Conservation (phyloP, 2,113 vertebrate genomes). For the pig (Sus scrofa) region DNA sequence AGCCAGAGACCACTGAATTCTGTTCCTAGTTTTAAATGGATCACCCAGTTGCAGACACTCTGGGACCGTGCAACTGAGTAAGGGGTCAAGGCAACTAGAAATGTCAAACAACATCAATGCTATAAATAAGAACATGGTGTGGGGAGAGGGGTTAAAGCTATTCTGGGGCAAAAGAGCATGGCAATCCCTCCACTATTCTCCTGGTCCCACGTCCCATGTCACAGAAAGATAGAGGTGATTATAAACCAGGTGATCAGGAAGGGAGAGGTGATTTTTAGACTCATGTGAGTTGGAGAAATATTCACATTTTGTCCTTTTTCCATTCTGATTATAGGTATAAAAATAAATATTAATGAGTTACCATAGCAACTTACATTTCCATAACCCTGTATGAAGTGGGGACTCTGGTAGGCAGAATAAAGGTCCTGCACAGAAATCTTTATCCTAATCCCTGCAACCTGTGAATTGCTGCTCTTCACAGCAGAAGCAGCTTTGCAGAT, state of each 20-base stretch:
- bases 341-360: neutral
- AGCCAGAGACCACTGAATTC: neutral
- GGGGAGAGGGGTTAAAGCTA: neutral
- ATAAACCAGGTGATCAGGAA: neutral
- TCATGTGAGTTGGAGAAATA: neutral
- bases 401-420: neutral
- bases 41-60: neutral
- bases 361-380: neutral
- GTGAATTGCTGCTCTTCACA: neutral
- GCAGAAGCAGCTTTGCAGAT: neutral
- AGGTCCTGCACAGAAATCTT: no score
- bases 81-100: neutral
- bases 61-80: neutral
- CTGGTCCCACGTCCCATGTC: neutral
- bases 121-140: neutral
- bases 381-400: neutral
- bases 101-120: neutral
- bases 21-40: neutral
- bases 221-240: neutral
- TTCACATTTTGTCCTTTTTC: neutral
- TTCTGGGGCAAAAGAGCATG: neutral
- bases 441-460: neutral
- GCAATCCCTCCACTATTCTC: neutral
- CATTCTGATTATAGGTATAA: neutral
- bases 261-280: neutral